Evolutionary conservation across 2,888 invertebrate genomes (phyloP), one percentile per base, ranked within the genome.

Genomic region (Octonoba sinensis): DNA sequence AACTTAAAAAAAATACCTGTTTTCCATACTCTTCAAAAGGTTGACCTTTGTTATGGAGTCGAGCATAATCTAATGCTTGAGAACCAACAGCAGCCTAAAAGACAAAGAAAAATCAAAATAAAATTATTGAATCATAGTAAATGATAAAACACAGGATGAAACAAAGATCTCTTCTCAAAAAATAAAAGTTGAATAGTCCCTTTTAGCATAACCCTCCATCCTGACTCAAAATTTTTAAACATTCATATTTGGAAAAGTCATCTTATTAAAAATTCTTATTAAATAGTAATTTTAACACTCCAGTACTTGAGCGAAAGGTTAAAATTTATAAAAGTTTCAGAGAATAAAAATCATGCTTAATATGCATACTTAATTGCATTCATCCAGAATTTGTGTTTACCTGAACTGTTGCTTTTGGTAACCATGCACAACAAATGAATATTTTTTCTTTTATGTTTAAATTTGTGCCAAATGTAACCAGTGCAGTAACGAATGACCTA

Each of bases 331-430:
- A 36, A 36, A 36, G 36, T 11, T 11, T 36, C 11, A 36, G 4
- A 36, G 36, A 1, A 1, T 36, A 8, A 36, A 36, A 8, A 11
- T 36, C 36, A 36, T 36, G 36, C 8, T n/a, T n/a, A n/a, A n/a
- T n/a, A n/a, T n/a, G n/a, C n/a, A n/a, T n/a, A 36, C 3, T 36
- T 36, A 36, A 36, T 11, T 8, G 1, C 3, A 36, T 36, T 36
- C 11, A 36, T 36, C 36, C 6, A 11, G 8, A 36, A 36, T 36
- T 6, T 8, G 11, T 11, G 36, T 36, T 57, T 71, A 92, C 94
- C 91, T 96, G 97, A 0, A 98, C 97, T n/a, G 98, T 97, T 8
- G 97, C 98, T 89, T 99, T 99, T 1, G 97, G 95, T 92, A 97
- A 94, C 94, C 96, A 96, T 0, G 97, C 92, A 6, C 97, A 89